Percentiles rank a stretch among this genome's conserved stretches.
Conservation (phyloP, 2,888 invertebrate species). For the Boloria euphrosyne region DNA sequence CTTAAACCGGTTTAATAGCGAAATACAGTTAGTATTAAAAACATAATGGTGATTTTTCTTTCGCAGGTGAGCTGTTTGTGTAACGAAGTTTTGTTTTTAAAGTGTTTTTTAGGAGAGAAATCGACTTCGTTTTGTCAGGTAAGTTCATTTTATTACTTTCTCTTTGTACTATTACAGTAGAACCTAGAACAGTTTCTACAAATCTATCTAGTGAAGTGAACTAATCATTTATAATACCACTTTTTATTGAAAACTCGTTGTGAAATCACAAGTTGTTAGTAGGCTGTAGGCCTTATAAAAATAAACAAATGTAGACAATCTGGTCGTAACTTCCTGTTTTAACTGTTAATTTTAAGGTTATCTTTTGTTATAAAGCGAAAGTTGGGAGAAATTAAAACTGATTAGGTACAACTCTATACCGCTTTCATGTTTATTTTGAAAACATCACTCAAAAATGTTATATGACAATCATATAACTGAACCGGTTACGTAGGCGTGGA, state of each 20-base stretch:
- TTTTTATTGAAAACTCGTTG: constrained; percentile 16
- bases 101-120: constrained; percentile 58
- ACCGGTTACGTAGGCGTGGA: constrained; percentile 17
- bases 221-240: neutral
- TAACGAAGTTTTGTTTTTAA: constrained; percentile 53
- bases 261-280: constrained; percentile 10
- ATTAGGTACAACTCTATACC: too few relatives aligned
- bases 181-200: constrained; percentile 1
- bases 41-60: constrained; percentile 58
- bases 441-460: constrained; percentile 10
- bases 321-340: neutral
- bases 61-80: constrained; percentile 59
- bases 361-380: neutral
- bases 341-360: constrained; percentile 1
- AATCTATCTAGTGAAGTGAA: neutral
- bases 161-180: constrained; percentile 50
- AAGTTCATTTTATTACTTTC: constrained; percentile 58
- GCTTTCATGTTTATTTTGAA: constrained; percentile 1
- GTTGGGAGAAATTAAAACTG: neutral
- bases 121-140: constrained; percentile 58
- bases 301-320: constrained; percentile 14
- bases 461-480: constrained; percentile 6
- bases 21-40: constrained; percentile 72
- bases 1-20: constrained; percentile 58
- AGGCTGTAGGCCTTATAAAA: constrained; percentile 18